Evolutionary conservation across 2,888 invertebrate species (phyloP).

Genomic region (Stenodema calcarata): DNA sequence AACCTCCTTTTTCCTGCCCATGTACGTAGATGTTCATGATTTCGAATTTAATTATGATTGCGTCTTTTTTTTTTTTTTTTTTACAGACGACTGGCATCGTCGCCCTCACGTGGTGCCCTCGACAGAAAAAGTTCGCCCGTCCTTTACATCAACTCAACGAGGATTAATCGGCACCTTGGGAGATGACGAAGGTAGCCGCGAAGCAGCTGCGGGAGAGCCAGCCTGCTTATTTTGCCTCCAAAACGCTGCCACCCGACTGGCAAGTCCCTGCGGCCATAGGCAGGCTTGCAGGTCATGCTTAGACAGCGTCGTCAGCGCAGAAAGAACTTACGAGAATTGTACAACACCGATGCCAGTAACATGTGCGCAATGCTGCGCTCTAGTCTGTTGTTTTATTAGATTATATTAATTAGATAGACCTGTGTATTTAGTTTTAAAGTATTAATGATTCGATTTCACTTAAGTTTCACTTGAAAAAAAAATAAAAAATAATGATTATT

Average conservation of each 20-base stretch:
- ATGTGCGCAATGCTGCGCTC: not conserved
- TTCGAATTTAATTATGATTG: not conserved
- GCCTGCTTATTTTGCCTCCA: not conserved
- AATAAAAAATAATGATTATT: too few species aligned
- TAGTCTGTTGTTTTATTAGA: not conserved
- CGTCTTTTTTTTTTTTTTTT: not conserved
- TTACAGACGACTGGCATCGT: not conserved
- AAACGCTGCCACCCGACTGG: not conserved
- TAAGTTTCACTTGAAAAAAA: too few species aligned
- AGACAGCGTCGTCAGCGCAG: not conserved
- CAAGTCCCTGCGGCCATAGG: not conserved
- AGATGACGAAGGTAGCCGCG: not conserved
- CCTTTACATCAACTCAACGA: not conserved
- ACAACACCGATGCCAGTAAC: not conserved
- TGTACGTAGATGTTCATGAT: not conserved
- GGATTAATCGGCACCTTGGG: not conserved
- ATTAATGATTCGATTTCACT: too few species aligned
- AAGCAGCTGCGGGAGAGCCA: not conserved
- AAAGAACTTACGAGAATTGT: not conserved
- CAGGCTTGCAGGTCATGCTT: not conserved
- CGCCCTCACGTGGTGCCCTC: not conserved
- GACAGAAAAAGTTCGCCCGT: not conserved
- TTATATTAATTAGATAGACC: not conserved
- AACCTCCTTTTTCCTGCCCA: not conserved
- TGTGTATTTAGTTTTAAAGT: too few species aligned